Percentiles rank a stretch among this genome's conserved stretches.
Conservation (phyloP, 2,113 vertebrate genomes). For the Scatophagus argus region DNA sequence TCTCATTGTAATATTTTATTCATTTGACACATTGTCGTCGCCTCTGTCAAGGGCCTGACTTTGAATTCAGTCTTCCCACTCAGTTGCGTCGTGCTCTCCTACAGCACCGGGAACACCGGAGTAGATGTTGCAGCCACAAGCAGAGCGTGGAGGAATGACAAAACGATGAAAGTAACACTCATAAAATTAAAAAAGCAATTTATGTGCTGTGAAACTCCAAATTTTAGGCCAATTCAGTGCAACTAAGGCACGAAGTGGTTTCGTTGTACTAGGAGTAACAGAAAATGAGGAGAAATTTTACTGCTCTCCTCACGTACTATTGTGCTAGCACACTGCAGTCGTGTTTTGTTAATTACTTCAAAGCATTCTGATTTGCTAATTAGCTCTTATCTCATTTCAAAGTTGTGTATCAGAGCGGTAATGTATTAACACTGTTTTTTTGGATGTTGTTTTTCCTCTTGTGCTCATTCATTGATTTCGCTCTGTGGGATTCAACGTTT, state of each 20-base stretch:
- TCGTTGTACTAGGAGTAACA: not conserved
- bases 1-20: constrained; percentile 30
- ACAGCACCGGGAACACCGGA: not conserved
- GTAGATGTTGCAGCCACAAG: constrained; percentile 12
- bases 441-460: constrained; percentile 38
- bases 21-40: constrained; percentile 27
- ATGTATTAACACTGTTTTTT: constrained; percentile 25
- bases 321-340: constrained; percentile 23
- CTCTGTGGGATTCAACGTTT: constrained; percentile 16
- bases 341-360: constrained; percentile 53
- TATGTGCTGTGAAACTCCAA: not conserved
- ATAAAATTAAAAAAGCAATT: constrained; percentile 20
- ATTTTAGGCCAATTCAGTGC: not conserved
- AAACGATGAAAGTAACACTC: constrained; percentile 4
- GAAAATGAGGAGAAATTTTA: constrained; percentile 13
- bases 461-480: constrained; percentile 9
- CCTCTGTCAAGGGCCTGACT: constrained; percentile 19
- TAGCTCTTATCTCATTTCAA: constrained; percentile 55
- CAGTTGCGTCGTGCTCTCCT: not conserved
- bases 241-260: constrained; percentile 6
- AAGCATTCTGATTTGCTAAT: constrained; percentile 61
- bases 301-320: constrained; percentile 31
- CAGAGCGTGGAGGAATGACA: constrained; percentile 7
- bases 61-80: constrained; percentile 15
- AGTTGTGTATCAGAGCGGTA: constrained; percentile 42